Percentiles rank a stretch among this genome's conserved stretches.
Evolutionary conservation across 2,888 invertebrate genomes (phyloP).

Genomic region (Petrolisthes manimaculis): DNA sequence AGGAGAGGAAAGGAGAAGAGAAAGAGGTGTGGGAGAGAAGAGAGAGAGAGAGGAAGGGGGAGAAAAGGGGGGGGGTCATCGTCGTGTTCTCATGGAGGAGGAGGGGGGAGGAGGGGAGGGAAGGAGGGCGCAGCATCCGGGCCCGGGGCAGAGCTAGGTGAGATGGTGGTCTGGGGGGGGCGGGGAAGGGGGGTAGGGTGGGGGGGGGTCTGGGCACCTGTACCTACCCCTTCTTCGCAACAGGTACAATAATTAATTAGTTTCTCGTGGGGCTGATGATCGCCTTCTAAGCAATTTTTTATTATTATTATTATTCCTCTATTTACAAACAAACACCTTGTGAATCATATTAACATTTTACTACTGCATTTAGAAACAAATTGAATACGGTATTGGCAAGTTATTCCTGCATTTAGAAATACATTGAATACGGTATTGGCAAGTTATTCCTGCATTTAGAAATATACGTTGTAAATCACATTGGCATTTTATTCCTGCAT

Average conservation of each 20-base stretch:
- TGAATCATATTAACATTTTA: too few species aligned
- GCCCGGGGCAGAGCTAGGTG: conserved; percentile 53
- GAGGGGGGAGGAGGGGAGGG: conserved; percentile 28
- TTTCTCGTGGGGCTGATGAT: conserved; percentile 4
- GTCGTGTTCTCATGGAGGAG: background rate
- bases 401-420: too few species aligned
- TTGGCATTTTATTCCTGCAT: too few species aligned
- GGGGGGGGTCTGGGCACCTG: background rate
- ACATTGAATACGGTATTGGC: too few species aligned
- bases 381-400: too few species aligned
- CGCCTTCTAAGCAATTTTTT: background rate
- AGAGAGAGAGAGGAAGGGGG: conserved; percentile 29
- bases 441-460: too few species aligned
- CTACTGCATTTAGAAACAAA: too few species aligned
- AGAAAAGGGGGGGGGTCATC: conserved; percentile 24
- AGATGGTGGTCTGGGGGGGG: conserved; percentile 7
- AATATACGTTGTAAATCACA: too few species aligned
- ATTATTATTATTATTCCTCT: too few species aligned
- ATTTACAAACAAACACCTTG: too few species aligned
- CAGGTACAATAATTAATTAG: conserved; percentile 16
- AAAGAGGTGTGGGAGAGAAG: background rate
- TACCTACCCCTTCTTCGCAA: conserved; percentile 6
- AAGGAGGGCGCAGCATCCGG: conserved; percentile 57
- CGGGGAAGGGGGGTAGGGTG: background rate
- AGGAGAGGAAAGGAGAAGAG: background rate